Evolutionary conservation across 2,888 invertebrate species (phyloP).

Genomic region (Prosapia bicincta): DNA sequence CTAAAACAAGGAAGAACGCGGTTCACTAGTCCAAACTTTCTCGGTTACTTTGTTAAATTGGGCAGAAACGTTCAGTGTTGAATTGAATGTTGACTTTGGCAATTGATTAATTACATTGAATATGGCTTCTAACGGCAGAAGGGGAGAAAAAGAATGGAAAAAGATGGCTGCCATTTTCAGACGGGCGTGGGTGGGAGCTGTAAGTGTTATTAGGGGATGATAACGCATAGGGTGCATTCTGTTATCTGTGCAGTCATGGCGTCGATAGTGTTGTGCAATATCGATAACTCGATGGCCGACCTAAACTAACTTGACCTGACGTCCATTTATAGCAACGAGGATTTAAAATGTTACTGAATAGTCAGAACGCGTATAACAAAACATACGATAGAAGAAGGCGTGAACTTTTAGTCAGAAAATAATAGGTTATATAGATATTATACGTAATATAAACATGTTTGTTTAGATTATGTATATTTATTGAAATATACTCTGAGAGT

Average conservation of each 20-base stretch:
- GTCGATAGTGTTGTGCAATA: not conserved
- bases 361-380: no score
- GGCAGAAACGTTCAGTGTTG: not conserved
- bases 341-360: no score
- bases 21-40: no score
- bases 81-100: not conserved
- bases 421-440: no score
- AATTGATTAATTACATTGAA: constrained; percentile 18
- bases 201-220: constrained; percentile 3
- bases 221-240: not conserved
- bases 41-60: not conserved
- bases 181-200: constrained; percentile 8
- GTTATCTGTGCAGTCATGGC: not conserved
- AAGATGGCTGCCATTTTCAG: constrained; percentile 21
- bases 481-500: no score
- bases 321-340: no score
- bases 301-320: no score
- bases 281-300: not conserved
- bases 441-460: no score
- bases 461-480: no score
- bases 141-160: constrained; percentile 26
- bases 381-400: no score
- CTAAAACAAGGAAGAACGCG: no score
- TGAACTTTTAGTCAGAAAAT: no score
- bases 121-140: constrained; percentile 19